phyloP scores from a whole-genome alignment of 2,888 invertebrate genomes.

The Elysia crispata region DNA sequence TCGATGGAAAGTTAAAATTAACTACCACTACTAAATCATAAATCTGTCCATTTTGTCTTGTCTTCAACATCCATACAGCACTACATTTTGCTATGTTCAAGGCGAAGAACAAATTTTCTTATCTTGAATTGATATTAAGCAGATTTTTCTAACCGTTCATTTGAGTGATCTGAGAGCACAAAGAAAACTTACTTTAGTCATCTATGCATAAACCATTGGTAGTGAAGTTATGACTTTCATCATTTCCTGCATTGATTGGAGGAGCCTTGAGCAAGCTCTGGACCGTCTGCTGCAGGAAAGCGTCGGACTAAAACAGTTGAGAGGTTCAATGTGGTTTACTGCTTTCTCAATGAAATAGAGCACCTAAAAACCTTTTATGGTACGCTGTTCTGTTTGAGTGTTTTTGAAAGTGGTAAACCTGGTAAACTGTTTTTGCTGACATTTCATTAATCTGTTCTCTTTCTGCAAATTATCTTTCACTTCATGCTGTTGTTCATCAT shows the following conservation, averaged over 20 bases:
- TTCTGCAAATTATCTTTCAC: too few relatives aligned
- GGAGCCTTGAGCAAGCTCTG: constrained; percentile 16
- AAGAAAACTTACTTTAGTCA: neutral
- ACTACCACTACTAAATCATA: too few relatives aligned
- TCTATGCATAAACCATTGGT: neutral
- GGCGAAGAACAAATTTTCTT: too few relatives aligned
- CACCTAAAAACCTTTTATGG: neutral
- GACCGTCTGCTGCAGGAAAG: neutral
- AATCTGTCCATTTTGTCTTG: too few relatives aligned
- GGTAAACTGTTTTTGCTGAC: neutral
- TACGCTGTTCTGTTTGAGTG: neutral
- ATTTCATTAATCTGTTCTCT: too few relatives aligned
- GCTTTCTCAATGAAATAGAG: constrained; percentile 41
- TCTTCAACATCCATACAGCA: too few relatives aligned
- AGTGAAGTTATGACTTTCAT: neutral
- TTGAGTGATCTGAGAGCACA: too few relatives aligned
- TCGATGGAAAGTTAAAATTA: too few relatives aligned
- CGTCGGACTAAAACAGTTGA: neutral
- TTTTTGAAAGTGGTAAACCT: constrained; percentile 31
- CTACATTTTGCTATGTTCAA: too few relatives aligned
- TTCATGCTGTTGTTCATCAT: too few relatives aligned
- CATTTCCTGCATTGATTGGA: neutral
- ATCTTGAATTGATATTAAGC: too few relatives aligned
- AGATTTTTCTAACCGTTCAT: too few relatives aligned
- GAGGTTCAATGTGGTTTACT: neutral